phyloP scores from a whole-genome alignment of 2,113 vertebrate genomes.

The Microcebus jonahi region DNA sequence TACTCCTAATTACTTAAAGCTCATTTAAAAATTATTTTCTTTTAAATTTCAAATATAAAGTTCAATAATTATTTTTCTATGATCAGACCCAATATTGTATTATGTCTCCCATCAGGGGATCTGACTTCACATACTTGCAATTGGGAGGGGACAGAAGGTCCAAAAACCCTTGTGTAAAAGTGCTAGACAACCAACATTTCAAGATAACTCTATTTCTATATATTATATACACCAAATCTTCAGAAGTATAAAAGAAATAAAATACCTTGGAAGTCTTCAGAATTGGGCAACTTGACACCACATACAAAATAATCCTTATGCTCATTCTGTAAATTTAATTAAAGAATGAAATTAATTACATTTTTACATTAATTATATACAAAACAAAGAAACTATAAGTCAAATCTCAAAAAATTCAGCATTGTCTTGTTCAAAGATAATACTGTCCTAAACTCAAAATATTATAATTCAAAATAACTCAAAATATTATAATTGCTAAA shows the following conservation, averaged over 20 bases:
- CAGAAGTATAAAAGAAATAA: slow-evolving; percentile 44
- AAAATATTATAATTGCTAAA: not conserved
- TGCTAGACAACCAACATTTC: slow-evolving; percentile 29
- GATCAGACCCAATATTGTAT: slow-evolving; percentile 3
- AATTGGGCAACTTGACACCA: slow-evolving; percentile 98
- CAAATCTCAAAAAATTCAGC: not conserved
- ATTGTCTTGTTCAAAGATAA: not conserved
- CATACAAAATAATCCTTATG: slow-evolving; percentile 98
- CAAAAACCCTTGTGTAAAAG: not conserved
- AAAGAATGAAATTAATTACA: slow-evolving; percentile 71
- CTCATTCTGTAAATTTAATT: slow-evolving; percentile 90
- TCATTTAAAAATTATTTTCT: slow-evolving; percentile 30
- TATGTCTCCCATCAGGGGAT: not conserved
- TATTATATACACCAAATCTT: not conserved
- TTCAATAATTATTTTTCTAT: not conserved
- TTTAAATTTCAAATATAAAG: slow-evolving; percentile 41
- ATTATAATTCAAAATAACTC: not conserved
- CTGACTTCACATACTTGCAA: not conserved
- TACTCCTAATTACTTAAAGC: not conserved
- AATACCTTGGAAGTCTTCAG: slow-evolving; percentile 99
- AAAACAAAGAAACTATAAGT: slow-evolving; percentile 38
- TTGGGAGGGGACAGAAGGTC: not conserved
- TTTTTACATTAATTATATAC: not conserved
- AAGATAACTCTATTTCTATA: not conserved
- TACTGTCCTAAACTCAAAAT: not conserved